phyloP scores from a whole-genome alignment of 2,888 invertebrate genomes.

The Hydroisotoma schaefferi region DNA sequence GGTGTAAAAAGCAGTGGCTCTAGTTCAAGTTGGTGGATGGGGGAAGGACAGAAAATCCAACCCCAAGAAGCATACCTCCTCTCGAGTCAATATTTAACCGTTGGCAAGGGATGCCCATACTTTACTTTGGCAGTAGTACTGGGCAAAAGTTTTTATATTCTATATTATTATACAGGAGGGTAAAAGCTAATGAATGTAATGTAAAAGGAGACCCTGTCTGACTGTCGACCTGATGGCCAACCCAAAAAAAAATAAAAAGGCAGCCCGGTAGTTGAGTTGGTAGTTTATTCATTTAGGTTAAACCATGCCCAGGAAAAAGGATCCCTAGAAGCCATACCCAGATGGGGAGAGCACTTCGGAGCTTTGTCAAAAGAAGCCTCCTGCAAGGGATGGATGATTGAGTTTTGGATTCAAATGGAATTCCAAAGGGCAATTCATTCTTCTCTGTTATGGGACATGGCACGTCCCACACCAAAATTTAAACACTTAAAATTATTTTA shows the following conservation, averaged over 20 bases:
- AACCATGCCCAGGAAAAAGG: neutral
- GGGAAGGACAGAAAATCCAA: constrained; percentile 3
- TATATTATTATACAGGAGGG: neutral
- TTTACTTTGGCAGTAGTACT: neutral
- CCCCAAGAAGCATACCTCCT: constrained; percentile 6
- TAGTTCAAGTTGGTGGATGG: neutral
- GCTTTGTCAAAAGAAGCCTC: constrained; percentile 10
- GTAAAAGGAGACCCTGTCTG: neutral
- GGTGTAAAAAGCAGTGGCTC: neutral
- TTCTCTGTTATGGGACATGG: constrained; percentile 7
- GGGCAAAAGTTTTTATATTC: neutral
- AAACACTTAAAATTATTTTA: no score
- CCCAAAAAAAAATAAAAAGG: no score
- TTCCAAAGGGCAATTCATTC: constrained; percentile 17
- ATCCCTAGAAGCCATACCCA: constrained; percentile 4
- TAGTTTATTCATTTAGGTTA: neutral
- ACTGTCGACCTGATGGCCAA: no score
- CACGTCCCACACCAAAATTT: constrained; percentile 4
- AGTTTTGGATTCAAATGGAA: constrained; percentile 5
- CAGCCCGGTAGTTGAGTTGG: no score
- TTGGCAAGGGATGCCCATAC: neutral
- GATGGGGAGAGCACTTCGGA: neutral
- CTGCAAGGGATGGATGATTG: constrained; percentile 1
- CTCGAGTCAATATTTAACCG: neutral
- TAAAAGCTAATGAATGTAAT: neutral